Base-by-base conservation (phyloP, 2,113 vertebrate species). In the Aplodontia rufa region DNA sequence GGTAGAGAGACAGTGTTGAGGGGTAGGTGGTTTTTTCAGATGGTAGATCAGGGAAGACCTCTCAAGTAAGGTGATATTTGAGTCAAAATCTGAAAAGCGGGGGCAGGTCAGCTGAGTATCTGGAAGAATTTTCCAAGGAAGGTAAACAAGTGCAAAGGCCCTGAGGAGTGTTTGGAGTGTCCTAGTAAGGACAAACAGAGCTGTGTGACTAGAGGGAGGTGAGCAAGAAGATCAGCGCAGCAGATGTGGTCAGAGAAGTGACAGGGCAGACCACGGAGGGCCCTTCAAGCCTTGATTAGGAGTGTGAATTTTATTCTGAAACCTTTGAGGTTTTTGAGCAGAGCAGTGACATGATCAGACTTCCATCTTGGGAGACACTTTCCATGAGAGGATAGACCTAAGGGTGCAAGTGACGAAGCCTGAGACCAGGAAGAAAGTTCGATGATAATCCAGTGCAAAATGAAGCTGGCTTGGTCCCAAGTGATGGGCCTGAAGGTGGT, bases 221-320 rank as follows among this genome's bases (percentile, higher is more conserved):
- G 64, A 91, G 30, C 10, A 1, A 81, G 71, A 84, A 28, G 45
- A 16, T 2, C 0, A 37, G 26, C 12, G 28, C 35, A 84, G 13
- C 30, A 42, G 53, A 12, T 16, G 68, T 68, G 22, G 16, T 58
- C 45, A 51, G 71, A 64, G 37, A 83, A 37, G 69, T 47, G 37
- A 42, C 14, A 47, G 45, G 55, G 58, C 6, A 16, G 28, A 3
- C 79, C 35, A 22, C n/a, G n/a, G 53, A 86, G 58, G 40, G 24
- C 2, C 26, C 8, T 19, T 10, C 7, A 49, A 40, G 68, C 53
- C 8, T 14, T 74, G 37, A 53, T 17, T 26, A 85, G 37, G 53
- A 90, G 16, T 79, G 88, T 10, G 62, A 35, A 47, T 85, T 90
- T 78, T 84, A 68, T 92, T 96, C 66, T 90, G 90, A 94, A 76